Conservation (phyloP, 2,797 vertebrate species). For the Orientallactaga sibirica region DNA sequence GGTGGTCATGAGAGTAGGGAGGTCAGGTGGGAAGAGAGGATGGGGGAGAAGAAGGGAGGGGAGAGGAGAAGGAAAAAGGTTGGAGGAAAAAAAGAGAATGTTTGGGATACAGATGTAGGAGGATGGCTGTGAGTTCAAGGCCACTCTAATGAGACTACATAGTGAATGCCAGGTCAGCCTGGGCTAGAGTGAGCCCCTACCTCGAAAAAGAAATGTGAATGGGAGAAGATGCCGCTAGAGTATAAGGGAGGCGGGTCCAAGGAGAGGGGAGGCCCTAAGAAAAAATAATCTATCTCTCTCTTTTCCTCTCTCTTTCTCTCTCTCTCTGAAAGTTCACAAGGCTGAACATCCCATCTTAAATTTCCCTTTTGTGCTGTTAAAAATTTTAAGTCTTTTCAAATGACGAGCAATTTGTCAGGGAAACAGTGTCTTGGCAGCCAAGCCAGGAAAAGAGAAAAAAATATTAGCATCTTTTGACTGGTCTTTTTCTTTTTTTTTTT, state of each 20-base stretch:
- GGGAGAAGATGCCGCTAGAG: not conserved
- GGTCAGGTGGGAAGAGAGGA: not conserved
- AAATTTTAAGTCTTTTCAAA: conserved; percentile 85
- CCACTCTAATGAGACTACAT: no score
- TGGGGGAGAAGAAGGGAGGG: no score
- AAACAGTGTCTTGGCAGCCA: conserved; percentile 73
- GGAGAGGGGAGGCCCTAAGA: not conserved
- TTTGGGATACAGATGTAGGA: no score
- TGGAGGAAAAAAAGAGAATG: not conserved
- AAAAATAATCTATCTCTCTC: not conserved
- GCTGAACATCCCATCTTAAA: conserved; percentile 76
- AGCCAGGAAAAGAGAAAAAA: conserved; percentile 71
- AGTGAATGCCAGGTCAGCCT: no score
- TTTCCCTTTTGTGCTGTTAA: conserved; percentile 81
- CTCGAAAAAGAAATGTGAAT: not conserved
- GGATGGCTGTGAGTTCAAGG: no score
- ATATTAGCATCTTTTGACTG: conserved; percentile 82
- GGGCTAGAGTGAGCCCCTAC: no score
- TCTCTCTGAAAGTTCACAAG: conserved; percentile 58
- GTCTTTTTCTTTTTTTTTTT: conserved; percentile 57
- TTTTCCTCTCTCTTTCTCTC: not conserved
- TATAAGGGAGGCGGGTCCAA: not conserved
- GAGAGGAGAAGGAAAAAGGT: not conserved
- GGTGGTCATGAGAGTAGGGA: not conserved
- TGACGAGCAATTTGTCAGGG: conserved; percentile 83